Evolutionary conservation across 2,888 invertebrate genomes (phyloP).

Genomic region (Laspeyria flexula): DNA sequence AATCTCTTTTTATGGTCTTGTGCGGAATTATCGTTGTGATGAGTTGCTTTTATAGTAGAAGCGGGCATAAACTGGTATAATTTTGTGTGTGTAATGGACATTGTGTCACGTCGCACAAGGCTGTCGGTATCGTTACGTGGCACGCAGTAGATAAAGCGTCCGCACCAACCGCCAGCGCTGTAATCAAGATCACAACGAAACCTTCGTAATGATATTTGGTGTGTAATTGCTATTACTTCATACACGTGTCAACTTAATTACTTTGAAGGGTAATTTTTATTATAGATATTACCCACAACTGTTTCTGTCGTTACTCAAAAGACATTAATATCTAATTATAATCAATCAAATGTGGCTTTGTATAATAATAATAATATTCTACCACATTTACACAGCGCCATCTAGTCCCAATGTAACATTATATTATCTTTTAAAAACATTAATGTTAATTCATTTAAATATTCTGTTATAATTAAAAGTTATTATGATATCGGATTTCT

Average conservation of each 20-base stretch:
- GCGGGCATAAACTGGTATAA: conserved; percentile 39
- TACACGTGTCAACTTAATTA: neutral
- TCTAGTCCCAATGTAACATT: no score
- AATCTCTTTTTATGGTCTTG: conserved; percentile 44
- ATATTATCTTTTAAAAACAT: no score
- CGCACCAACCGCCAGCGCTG: conserved; percentile 31
- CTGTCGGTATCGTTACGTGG: conserved; percentile 13
- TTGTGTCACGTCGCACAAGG: conserved; percentile 15
- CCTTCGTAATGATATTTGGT: conserved; percentile 39
- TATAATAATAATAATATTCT: no score
- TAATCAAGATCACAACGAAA: conserved; percentile 45
- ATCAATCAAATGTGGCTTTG: no score
- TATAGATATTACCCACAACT: no score
- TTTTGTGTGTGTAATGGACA: conserved; percentile 30
- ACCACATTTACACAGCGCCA: no score
- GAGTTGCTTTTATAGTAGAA: conserved; percentile 38
- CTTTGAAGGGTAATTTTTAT: no score
- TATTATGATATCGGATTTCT: no score
- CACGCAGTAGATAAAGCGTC: conserved; percentile 38
- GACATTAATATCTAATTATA: no score
- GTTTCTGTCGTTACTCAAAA: no score
- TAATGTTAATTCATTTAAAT: no score
- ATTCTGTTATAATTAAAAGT: no score
- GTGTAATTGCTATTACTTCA: conserved; percentile 27
- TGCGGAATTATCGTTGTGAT: conserved; percentile 49